Evolutionary conservation across 2,888 invertebrate species (phyloP), one percentile per base, ranked within the genome.

Genomic region (Thereva nobilitata): DNA sequence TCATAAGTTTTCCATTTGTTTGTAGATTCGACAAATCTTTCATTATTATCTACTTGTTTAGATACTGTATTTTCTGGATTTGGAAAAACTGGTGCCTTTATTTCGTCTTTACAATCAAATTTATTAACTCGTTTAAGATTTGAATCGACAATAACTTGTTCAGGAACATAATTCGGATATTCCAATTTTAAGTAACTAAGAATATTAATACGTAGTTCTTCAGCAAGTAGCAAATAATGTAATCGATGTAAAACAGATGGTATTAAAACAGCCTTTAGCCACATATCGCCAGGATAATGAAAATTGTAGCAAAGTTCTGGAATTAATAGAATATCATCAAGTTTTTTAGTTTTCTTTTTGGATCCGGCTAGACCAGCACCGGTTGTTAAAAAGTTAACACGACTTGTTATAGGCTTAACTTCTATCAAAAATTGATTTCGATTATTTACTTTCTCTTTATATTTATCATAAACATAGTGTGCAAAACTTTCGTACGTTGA

Each of bases 301-400:
- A 88, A 87, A 74, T 85, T 87, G 37, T 87, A 85, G 76, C 95
- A 93, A 70, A 95, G 84, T 80, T 99, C 98, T 0, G 97, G 95
- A 8, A 97, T 86, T 52, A 97, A 85, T 67, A 89, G 85, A 72
- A 92, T 88, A 0, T 68, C 79, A 75, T 72, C 86, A 1, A 72
- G 70, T 4, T 71, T 70, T 42, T 61, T 71, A 1, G 9, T 52
- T 0, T 71, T 59, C 44, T 79, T 80, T 68, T 80, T 78, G 68
- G 80, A 5, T 76, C 76, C 12, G 64, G 75, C 75, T 69, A 73
- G 66, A 72, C 69, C 74, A 10, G 73, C 66, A 72, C 70, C 72
- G 4, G 71, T 71, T 59, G 73, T 74, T 59, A 80, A 77, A 59
- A 76, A 76, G 61, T 84, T 84, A 7, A 72, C 72, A 69, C 77